Evolutionary conservation across 2,888 invertebrate species (phyloP).

Genomic region (Thysanoteuthis rhombus): DNA sequence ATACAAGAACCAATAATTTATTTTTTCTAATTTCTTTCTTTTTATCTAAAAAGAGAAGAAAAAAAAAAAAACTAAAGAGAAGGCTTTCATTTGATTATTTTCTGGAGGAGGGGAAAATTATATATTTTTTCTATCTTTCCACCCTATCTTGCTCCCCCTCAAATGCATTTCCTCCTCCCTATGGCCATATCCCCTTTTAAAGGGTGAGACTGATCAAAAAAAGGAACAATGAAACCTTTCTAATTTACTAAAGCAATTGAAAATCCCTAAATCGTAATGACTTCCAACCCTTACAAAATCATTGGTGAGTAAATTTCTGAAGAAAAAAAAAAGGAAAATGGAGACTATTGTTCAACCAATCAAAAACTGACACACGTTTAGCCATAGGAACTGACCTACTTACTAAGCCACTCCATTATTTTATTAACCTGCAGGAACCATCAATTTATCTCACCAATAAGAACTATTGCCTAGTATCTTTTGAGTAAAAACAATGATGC

Average conservation of each 20-base stretch:
- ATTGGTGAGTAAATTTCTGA: not conserved
- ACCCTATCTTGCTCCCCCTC: not conserved
- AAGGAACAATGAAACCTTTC: not conserved
- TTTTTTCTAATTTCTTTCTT: not conserved
- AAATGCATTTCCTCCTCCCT: not conserved
- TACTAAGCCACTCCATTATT: not conserved
- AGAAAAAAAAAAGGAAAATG: no score
- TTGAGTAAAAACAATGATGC: not conserved
- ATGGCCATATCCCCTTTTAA: not conserved
- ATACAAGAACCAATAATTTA: not conserved
- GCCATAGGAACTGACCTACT: not conserved
- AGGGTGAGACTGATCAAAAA: not conserved
- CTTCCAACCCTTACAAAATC: not conserved
- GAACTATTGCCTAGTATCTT: not conserved
- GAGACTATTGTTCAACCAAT: not conserved
- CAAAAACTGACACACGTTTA: not conserved
- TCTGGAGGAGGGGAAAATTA: not conserved
- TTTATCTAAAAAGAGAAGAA: not conserved
- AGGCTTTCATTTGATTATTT: not conserved
- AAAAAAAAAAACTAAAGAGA: not conserved
- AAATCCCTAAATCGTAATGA: not conserved
- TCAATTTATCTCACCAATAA: not conserved
- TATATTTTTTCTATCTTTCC: not conserved
- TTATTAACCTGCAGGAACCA: not conserved
- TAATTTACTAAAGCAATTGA: not conserved